Evolutionary conservation across 2,888 invertebrate genomes (phyloP).

Genomic region (Nomada goodeniana): DNA sequence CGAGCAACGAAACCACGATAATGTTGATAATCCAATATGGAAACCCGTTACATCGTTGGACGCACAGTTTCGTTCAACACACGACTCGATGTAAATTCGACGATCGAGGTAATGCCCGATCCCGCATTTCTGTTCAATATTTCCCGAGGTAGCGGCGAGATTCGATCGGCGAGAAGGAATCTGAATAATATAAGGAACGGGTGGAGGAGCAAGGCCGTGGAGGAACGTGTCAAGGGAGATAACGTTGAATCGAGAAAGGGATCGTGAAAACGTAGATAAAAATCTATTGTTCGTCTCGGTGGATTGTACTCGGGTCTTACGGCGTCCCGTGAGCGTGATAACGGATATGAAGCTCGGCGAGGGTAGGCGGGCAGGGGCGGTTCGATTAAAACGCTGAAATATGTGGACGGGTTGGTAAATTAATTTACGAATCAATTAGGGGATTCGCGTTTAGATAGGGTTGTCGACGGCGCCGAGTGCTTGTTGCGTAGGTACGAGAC

Average conservation of each 20-base stretch:
- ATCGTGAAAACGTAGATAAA: conserved; percentile 38
- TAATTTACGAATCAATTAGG: conserved; percentile 81
- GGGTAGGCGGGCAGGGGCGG: conserved; percentile 7
- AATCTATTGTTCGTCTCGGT: conserved; percentile 39
- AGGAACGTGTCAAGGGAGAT: conserved; percentile 33
- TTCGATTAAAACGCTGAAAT: conserved; percentile 71
- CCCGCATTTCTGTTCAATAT: background rate
- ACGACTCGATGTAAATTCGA: background rate
- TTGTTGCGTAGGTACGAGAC: conserved; percentile 36
- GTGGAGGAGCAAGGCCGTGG: conserved; percentile 6
- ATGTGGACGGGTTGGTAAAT: conserved; percentile 67
- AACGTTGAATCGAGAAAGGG: conserved; percentile 2
- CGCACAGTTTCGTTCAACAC: background rate
- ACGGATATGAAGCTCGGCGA: background rate
- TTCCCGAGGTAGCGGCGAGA: conserved; percentile 1
- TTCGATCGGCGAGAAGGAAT: conserved; percentile 27
- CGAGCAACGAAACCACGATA: background rate
- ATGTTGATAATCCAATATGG: background rate
- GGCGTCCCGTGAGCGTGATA: conserved; percentile 3
- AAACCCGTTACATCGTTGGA: background rate
- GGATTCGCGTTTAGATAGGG: conserved; percentile 74
- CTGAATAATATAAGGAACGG: conserved; percentile 63
- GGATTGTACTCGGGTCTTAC: conserved; percentile 23
- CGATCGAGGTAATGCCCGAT: background rate
- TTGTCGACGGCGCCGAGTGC: conserved; percentile 63